Evolutionary conservation across 2,888 invertebrate species (phyloP).

Genomic region (Osmoderma eremita): DNA sequence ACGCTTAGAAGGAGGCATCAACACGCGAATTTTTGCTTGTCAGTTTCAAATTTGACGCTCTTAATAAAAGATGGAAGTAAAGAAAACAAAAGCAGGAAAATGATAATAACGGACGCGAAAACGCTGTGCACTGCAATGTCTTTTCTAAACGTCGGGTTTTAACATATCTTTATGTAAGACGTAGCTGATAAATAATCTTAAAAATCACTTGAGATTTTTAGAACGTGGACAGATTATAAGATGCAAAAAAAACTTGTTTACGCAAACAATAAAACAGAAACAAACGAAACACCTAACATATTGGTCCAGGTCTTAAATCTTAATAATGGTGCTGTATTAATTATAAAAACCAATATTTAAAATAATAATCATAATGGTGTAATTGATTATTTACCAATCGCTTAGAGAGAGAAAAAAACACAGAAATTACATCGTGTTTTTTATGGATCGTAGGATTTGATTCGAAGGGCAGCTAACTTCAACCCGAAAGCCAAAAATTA

Average conservation of each 20-base stretch:
- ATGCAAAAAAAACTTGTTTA: conserved; percentile 49
- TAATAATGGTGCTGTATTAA: conserved; percentile 11
- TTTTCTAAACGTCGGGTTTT: conserved; percentile 40
- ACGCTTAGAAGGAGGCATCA: conserved; percentile 29
- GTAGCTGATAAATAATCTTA: conserved; percentile 51
- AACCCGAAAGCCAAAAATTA: too few species aligned
- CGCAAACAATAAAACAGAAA: conserved; percentile 48
- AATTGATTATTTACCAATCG: too few species aligned
- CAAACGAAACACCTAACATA: conserved; percentile 46
- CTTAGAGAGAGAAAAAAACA: too few species aligned
- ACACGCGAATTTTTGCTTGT: background rate
- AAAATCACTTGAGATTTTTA: background rate
- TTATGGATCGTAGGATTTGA: too few species aligned
- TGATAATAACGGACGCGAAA: conserved; percentile 12
- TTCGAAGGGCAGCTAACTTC: too few species aligned
- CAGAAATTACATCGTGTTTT: too few species aligned
- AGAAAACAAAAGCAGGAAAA: background rate
- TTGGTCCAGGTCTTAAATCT: conserved; percentile 52
- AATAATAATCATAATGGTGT: background rate
- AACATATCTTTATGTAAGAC: conserved; percentile 44
- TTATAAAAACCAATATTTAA: background rate
- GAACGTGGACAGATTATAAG: background rate
- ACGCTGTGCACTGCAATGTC: background rate
- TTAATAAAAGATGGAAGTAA: too few species aligned
- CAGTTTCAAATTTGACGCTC: too few species aligned